A percentile compares a stretch with the other conserved stretches of the same genome.
phyloP scores from a whole-genome alignment of 1,140 invertebrate genomes.

The Hypothenemus hampei region DNA sequence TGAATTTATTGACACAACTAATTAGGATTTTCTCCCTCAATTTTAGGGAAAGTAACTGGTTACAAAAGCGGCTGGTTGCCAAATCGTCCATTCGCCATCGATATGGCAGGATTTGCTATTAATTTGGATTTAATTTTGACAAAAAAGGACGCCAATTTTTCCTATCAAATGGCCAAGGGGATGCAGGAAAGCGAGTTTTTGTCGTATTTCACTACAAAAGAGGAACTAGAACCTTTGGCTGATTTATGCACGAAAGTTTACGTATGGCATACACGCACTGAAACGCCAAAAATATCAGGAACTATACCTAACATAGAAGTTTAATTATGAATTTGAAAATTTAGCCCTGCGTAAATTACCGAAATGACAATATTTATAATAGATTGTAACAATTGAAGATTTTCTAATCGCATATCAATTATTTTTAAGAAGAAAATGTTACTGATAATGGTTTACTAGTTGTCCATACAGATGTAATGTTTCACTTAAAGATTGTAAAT shows the following conservation, averaged over 20 bases:
- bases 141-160: slow-evolving; percentile 75
- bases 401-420: no score
- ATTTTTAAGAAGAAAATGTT: no score
- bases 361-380: no score
- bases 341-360: no score
- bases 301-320: slow-evolving; percentile 76
- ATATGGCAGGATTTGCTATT: slow-evolving; percentile 98
- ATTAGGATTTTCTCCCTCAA: no score
- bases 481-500: no score
- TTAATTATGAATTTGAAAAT: no score
- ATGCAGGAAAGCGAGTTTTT: slow-evolving; percentile 92
- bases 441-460: no score
- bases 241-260: slow-evolving; percentile 87
- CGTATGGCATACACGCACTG: slow-evolving; percentile 96
- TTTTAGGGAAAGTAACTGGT: slow-evolving; percentile 63
- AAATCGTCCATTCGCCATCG: slow-evolving; percentile 87
- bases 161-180: slow-evolving; percentile 76
- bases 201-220: slow-evolving; percentile 66
- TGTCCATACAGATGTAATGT: no score
- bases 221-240: slow-evolving; percentile 84
- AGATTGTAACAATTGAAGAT: no score
- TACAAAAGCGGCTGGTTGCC: slow-evolving; percentile 85
- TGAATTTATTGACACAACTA: no score
- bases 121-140: slow-evolving; percentile 75
- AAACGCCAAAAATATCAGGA: slow-evolving; percentile 68